phyloP scores from a whole-genome alignment of 2,113 vertebrate genomes.

The Solea solea region DNA sequence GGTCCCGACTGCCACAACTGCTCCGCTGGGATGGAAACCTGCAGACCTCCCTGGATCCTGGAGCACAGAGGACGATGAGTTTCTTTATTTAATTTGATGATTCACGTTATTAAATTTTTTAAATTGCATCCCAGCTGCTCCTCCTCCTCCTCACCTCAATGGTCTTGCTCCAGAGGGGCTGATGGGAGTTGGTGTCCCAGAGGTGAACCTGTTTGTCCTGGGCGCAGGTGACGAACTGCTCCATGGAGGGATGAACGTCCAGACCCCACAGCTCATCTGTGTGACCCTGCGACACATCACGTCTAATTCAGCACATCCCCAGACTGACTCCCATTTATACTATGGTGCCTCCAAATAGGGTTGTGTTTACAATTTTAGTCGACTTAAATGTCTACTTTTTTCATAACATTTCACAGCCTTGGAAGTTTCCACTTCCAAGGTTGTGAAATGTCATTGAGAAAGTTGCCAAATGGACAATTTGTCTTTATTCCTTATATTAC shows the following conservation, averaged over 20 bases:
- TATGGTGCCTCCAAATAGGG: too few relatives aligned
- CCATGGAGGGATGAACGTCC: conserved; percentile 84
- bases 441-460: too few relatives aligned
- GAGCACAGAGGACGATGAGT: background rate
- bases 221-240: conserved; percentile 88
- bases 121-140: background rate
- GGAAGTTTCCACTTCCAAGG: too few relatives aligned
- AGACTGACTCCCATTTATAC: too few relatives aligned
- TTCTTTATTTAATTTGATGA: background rate
- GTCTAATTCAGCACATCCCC: background rate
- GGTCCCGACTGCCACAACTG: conserved; percentile 88
- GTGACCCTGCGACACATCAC: conserved; percentile 83
- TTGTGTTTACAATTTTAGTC: too few relatives aligned
- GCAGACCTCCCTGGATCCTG: conserved; percentile 87
- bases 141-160: conserved; percentile 81
- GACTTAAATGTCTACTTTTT: too few relatives aligned
- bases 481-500: too few relatives aligned
- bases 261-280: conserved; percentile 93
- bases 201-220: conserved; percentile 89
- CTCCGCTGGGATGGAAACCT: conserved; percentile 88
- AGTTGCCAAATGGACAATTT: too few relatives aligned
- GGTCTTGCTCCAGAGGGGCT: conserved; percentile 88
- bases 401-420: too few relatives aligned
- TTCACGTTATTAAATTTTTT: background rate
- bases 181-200: conserved; percentile 86